phyloP scores from a whole-genome alignment of 2,113 vertebrate species.

The Myiagra hebetior region DNA sequence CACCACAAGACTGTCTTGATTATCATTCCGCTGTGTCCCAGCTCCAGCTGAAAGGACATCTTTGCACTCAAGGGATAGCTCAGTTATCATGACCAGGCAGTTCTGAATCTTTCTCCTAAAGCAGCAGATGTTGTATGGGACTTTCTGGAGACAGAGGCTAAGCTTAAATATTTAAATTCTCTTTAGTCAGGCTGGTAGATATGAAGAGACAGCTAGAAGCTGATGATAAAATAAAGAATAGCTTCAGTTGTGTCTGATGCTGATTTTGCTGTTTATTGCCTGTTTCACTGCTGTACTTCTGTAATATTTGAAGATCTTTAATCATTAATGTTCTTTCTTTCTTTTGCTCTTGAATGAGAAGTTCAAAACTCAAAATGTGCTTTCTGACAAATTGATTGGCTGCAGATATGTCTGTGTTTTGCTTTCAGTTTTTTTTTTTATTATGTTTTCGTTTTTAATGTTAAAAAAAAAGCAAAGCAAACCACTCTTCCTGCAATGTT shows the following conservation, averaged over 20 bases:
- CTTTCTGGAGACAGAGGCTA: neutral
- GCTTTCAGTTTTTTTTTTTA: neutral
- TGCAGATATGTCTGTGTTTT: neutral
- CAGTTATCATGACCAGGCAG: neutral
- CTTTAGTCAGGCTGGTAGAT: neutral
- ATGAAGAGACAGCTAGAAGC: neutral
- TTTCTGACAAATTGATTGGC: neutral
- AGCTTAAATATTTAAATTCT: neutral
- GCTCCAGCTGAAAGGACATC: constrained; percentile 30
- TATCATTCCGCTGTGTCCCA: neutral
- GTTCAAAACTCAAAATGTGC: neutral
- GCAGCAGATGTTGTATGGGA: neutral
- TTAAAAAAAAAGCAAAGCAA: neutral
- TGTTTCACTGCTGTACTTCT: neutral
- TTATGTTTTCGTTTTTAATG: neutral
- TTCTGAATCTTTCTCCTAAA: neutral
- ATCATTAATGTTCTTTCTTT: neutral
- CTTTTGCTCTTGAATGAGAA: neutral
- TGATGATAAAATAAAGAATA: neutral
- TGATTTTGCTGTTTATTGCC: neutral
- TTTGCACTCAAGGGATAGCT: constrained; percentile 4
- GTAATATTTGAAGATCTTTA: neutral
- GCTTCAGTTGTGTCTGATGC: neutral
- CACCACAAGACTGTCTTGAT: neutral
- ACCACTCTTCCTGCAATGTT: neutral